These are phyloP conservation scores for Varecia variegata DNA, from an alignment of 2,797 vertebrate species.

Conservation along the genomic window DNA sequence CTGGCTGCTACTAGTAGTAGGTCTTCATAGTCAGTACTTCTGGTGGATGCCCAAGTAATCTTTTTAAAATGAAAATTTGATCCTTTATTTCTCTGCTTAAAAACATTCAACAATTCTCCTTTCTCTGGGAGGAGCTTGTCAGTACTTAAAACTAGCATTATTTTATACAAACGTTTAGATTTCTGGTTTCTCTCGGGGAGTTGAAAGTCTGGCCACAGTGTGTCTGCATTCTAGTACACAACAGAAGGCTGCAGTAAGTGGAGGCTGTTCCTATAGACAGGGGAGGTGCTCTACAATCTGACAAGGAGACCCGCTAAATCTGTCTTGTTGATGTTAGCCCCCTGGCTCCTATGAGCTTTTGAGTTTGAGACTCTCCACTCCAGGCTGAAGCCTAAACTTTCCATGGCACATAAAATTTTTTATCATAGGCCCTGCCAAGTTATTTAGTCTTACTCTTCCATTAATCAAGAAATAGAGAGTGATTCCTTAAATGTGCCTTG, in stretches of 20 bases:
- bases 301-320: neutral
- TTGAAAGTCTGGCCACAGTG: neutral
- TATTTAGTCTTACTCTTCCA: neutral
- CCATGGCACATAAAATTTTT: neutral
- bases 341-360: neutral
- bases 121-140: neutral
- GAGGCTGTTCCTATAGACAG: neutral
- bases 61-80: conserved; percentile 3
- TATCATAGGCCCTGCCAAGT: neutral
- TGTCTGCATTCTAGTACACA: neutral
- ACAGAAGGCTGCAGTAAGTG: neutral
- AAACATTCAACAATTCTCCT: neutral
- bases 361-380: neutral
- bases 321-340: neutral
- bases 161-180: neutral
- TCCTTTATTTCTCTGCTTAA: neutral
- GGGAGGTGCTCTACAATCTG: neutral
- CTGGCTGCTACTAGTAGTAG: neutral
- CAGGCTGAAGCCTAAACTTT: neutral
- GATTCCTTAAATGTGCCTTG: neutral
- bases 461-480: neutral
- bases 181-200: neutral
- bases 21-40: neutral
- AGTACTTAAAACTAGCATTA: neutral
- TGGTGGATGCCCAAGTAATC: neutral